A percentile compares a stretch with the other conserved stretches of the same genome.
Conservation (phyloP, 2,888 invertebrate species). For the Lordiphosa fenestrarum region DNA sequence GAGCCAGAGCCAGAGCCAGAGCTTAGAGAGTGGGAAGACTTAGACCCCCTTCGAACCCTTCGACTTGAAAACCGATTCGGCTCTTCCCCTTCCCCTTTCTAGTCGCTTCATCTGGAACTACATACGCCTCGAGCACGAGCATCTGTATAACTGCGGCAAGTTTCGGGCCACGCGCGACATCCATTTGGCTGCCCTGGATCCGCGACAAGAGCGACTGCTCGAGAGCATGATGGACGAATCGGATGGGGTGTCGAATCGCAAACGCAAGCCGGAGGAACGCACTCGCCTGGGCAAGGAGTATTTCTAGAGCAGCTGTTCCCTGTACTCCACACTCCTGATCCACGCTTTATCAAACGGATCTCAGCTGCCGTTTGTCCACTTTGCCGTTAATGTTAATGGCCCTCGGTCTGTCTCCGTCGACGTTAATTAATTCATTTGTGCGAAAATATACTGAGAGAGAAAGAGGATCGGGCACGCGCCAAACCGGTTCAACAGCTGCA, state of each 20-base stretch:
- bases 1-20: no score
- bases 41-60: no score
- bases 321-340: background rate
- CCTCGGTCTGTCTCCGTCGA: slow-evolving; percentile 34
- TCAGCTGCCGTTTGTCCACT: slow-evolving; percentile 6
- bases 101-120: slow-evolving; percentile 98
- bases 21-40: no score
- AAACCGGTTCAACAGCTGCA: slow-evolving; percentile 70
- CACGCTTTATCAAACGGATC: slow-evolving; percentile 1
- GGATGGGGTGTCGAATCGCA: slow-evolving; percentile 88
- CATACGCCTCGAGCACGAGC: slow-evolving; percentile 98
- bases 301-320: slow-evolving; percentile 42
- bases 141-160: slow-evolving; percentile 98
- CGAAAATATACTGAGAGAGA: slow-evolving; percentile 20
- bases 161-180: slow-evolving; percentile 99
- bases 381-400: slow-evolving; percentile 40
- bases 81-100: no score
- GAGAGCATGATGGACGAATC: slow-evolving; percentile 96
- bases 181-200: slow-evolving; percentile 92
- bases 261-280: slow-evolving; percentile 43
- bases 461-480: slow-evolving; percentile 29
- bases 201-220: slow-evolving; percentile 91
- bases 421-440: slow-evolving; percentile 67
- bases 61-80: no score
- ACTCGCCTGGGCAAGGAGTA: slow-evolving; percentile 51